Conservation (phyloP, 2,797 vertebrate species). For the Stomatorhinus walkeri region DNA sequence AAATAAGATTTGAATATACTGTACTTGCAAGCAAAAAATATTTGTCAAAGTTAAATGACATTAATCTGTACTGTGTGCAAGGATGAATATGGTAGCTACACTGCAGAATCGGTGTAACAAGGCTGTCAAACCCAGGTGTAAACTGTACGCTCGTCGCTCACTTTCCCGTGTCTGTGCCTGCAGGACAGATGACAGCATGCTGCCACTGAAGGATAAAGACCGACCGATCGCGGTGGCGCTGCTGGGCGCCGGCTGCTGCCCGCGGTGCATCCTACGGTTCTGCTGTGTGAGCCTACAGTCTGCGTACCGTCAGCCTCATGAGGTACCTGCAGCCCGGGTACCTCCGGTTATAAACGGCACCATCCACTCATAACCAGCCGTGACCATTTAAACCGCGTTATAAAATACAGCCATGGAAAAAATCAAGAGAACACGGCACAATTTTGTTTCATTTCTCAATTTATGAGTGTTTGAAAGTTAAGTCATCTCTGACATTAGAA, state of each 20-base stretch:
- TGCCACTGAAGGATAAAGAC: conserved; percentile 73
- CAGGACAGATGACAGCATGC: conserved; percentile 52
- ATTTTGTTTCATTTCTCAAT: neutral
- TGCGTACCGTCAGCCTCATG: conserved; percentile 61
- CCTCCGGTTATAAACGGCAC: neutral
- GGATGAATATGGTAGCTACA: neutral
- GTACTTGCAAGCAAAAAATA: neutral
- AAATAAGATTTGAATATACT: neutral
- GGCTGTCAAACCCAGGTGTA: neutral
- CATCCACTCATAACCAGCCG: neutral
- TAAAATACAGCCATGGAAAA: neutral
- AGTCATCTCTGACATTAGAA: neutral
- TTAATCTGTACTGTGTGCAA: neutral
- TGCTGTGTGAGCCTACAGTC: conserved; percentile 72
- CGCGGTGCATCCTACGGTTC: conserved; percentile 83
- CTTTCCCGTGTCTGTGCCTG: neutral
- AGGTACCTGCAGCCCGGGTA: conserved; percentile 53
- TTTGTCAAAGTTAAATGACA: neutral
- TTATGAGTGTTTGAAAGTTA: neutral
- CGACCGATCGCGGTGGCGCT: conserved; percentile 67
- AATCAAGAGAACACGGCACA: neutral
- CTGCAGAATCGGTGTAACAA: neutral
- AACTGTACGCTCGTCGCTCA: neutral
- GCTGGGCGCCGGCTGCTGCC: conserved; percentile 72
- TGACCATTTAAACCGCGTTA: neutral